These are phyloP conservation scores for Ctenochaetus hawaiiensis DNA, from an alignment of 2,797 vertebrate genomes.

Conservation along the genomic window DNA sequence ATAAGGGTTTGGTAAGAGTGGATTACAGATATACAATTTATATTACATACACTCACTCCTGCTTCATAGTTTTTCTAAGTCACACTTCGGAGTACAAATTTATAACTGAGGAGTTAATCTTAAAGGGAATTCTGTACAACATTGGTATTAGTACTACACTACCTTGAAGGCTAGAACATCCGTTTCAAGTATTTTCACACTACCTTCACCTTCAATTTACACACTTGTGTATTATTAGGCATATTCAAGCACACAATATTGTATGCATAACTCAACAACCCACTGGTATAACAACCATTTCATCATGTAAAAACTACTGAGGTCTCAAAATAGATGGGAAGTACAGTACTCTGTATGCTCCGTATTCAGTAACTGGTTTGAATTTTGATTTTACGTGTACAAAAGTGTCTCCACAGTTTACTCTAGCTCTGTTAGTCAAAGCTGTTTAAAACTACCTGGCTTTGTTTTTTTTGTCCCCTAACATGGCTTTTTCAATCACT, in stretches of 20 bases:
- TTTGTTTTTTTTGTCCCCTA: conserved; percentile 1
- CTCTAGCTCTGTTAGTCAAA: conserved; percentile 7
- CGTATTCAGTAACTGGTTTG: conserved; percentile 29
- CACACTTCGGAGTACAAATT: conserved; percentile 86
- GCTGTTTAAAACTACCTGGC: conserved; percentile 19
- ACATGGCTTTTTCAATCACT: conserved; percentile 37
- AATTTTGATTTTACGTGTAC: conserved; percentile 28
- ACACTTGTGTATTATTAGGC: conserved; percentile 83
- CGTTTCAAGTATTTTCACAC: conserved; percentile 85
- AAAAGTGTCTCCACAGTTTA: background rate
- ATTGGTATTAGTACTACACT: conserved; percentile 88
- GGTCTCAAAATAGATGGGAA: conserved; percentile 85
- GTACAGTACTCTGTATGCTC: conserved; percentile 59
- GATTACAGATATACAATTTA: conserved; percentile 79
- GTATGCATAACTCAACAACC: conserved; percentile 84
- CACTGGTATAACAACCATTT: conserved; percentile 86
- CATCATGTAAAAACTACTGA: conserved; percentile 87
- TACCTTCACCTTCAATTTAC: conserved; percentile 72
- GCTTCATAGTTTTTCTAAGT: conserved; percentile 81
- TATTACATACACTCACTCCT: conserved; percentile 76
- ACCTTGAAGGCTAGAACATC: conserved; percentile 82
- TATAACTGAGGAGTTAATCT: conserved; percentile 79
- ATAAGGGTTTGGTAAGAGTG: conserved; percentile 85
- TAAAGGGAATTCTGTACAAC: conserved; percentile 87
- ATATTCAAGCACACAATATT: conserved; percentile 69